phyloP scores from a whole-genome alignment of 2,888 invertebrate genomes.

The Chydorus sphaericus region DNA sequence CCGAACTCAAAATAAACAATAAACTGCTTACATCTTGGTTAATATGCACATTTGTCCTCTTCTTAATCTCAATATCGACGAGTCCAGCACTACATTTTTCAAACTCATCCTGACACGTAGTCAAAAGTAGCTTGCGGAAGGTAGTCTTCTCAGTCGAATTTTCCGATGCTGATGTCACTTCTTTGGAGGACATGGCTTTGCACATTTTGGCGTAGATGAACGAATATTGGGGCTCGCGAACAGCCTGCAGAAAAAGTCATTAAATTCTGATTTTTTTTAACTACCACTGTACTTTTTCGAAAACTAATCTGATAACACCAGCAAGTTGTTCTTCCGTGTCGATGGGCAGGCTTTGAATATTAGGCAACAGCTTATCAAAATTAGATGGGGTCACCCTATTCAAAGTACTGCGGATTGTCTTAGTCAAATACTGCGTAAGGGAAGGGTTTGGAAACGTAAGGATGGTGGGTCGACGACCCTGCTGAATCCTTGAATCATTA shows the following conservation, averaged over 20 bases:
- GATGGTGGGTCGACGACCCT: conserved; percentile 47
- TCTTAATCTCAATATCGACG: conserved; percentile 35
- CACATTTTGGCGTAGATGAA: conserved; percentile 82
- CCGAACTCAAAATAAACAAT: not conserved
- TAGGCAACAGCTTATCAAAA: conserved; percentile 63
- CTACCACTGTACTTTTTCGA: no score
- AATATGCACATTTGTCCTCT: conserved; percentile 41
- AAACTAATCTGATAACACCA: conserved; percentile 75
- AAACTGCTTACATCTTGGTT: conserved; percentile 36
- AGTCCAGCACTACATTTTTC: conserved; percentile 66
- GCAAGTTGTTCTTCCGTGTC: conserved; percentile 61
- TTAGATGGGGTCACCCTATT: conserved; percentile 93
- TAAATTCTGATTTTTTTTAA: no score
- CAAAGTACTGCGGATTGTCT: conserved; percentile 69
- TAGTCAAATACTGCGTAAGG: conserved; percentile 52
- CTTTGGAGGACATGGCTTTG: conserved; percentile 47
- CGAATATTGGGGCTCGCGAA: conserved; percentile 87
- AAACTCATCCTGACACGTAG: conserved; percentile 79
- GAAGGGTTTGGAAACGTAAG: conserved; percentile 93
- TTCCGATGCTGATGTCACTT: conserved; percentile 37
- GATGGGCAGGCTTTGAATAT: conserved; percentile 60
- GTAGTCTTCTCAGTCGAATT: conserved; percentile 29
- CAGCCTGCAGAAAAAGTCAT: no score
- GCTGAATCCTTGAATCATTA: no score
- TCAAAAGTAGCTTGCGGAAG: conserved; percentile 64